Evolutionary conservation across 2,888 invertebrate species (phyloP).

Genomic region (Busseola fusca): DNA sequence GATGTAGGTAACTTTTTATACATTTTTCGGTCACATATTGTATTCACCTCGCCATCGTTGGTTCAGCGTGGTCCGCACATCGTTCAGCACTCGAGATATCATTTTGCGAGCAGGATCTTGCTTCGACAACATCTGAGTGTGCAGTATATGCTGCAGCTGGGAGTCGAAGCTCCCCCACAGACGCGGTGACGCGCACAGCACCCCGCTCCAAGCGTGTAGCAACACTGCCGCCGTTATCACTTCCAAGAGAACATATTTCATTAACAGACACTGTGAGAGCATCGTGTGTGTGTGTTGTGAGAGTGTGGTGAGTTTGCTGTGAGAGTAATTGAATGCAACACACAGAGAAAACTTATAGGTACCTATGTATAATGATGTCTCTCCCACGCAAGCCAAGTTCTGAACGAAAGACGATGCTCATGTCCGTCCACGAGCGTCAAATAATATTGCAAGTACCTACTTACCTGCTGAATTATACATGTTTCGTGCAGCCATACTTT

Average conservation of each 20-base stretch:
- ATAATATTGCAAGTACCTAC: neutral
- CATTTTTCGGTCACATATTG: neutral
- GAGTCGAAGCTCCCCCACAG: constrained; percentile 29
- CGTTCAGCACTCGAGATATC: constrained; percentile 5
- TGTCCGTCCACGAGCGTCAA: too few species aligned
- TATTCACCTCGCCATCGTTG: constrained; percentile 28
- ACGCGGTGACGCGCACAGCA: constrained; percentile 4
- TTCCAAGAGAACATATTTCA: neutral
- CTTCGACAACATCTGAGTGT: neutral
- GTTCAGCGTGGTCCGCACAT: constrained; percentile 16
- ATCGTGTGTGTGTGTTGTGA: too few species aligned
- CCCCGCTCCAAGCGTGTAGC: neutral
- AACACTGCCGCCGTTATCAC: constrained; percentile 10
- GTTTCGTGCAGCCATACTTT: neutral
- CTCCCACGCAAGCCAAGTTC: too few species aligned
- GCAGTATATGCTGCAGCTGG: constrained; percentile 22
- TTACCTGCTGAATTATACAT: neutral
- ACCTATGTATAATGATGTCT: too few species aligned
- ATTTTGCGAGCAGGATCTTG: neutral
- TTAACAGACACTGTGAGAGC: neutral
- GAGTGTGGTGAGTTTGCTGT: too few species aligned
- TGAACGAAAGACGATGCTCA: neutral
- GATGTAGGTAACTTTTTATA: too few species aligned
- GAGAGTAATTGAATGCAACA: too few species aligned
- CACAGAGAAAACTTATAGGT: too few species aligned